phyloP scores from a whole-genome alignment of 2,113 vertebrate genomes.

The Gasterosteus aculeatus region DNA sequence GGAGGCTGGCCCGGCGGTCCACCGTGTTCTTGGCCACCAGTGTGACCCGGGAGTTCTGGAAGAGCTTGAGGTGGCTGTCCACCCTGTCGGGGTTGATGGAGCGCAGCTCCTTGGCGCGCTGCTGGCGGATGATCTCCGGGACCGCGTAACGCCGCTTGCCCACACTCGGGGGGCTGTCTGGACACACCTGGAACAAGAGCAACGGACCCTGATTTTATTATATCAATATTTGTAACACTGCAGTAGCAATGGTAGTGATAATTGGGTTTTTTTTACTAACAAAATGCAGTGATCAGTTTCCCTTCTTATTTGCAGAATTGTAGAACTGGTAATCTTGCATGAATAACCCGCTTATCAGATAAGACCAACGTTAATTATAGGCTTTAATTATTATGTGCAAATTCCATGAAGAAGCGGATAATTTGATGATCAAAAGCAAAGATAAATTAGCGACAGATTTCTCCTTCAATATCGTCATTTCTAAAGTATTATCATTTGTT shows the following conservation, averaged over 20 bases:
- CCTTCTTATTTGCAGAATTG: conserved; percentile 25
- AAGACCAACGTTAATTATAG: conserved; percentile 40
- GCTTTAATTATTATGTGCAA: conserved; percentile 33
- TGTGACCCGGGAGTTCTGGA: conserved; percentile 82
- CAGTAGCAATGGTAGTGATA: not conserved
- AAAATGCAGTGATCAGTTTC: conserved; percentile 6
- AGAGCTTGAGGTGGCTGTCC: conserved; percentile 76
- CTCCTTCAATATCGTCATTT: conserved; percentile 38
- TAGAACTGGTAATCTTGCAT: conserved; percentile 40
- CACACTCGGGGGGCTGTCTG: conserved; percentile 86
- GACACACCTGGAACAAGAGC: conserved; percentile 81
- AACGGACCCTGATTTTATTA: not conserved
- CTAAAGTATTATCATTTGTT: conserved; percentile 5
- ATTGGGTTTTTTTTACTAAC: not conserved
- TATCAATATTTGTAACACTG: conserved; percentile 1
- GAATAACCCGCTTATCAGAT: conserved; percentile 55
- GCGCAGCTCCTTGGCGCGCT: conserved; percentile 74
- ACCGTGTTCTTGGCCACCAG: conserved; percentile 75
- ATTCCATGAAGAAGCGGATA: conserved; percentile 13
- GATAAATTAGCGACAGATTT: conserved; percentile 25
- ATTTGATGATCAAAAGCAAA: conserved; percentile 23
- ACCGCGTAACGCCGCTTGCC: conserved; percentile 88
- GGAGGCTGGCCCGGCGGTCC: conserved; percentile 83
- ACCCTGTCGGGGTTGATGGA: conserved; percentile 71
- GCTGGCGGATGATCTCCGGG: conserved; percentile 87